Conservation (phyloP, 1,140 invertebrate genomes). For the Neotoxoptera formosana region DNA sequence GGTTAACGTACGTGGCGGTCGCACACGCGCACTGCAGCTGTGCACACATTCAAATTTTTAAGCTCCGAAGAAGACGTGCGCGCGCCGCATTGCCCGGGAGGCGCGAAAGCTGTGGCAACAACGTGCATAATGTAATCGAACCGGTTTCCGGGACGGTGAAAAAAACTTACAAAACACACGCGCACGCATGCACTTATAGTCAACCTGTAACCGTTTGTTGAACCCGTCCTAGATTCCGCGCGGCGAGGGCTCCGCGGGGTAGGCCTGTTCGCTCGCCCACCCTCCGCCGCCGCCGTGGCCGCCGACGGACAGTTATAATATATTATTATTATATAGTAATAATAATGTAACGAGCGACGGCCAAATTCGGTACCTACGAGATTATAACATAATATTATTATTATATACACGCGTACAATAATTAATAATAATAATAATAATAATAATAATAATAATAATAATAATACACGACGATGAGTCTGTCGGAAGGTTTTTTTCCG, state of each 20-base stretch:
- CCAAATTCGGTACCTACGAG: neutral
- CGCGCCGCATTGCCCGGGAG: neutral
- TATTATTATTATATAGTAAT: neutral
- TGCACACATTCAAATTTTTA: neutral
- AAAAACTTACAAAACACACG: neutral
- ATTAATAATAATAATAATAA: constrained; percentile 11
- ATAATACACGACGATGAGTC: neutral
- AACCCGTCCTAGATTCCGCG: constrained; percentile 41
- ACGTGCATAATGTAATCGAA: neutral
- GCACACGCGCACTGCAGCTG: constrained; percentile 17
- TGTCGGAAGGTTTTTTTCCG: neutral
- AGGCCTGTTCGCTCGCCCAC: neutral
- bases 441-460: constrained; percentile 11
- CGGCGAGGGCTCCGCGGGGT: neutral
- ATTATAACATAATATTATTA: neutral
- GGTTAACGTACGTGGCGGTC: neutral
- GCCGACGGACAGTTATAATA: neutral
- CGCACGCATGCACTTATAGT: neutral
- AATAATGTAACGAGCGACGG: neutral
- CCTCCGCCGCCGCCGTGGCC: neutral
- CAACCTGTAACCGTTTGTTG: constrained; percentile 52
- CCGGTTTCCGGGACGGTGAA: constrained; percentile 38
- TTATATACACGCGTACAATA: neutral
- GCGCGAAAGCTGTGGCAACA: constrained; percentile 54
- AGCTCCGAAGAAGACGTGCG: neutral